phyloP scores from a whole-genome alignment of 2,113 vertebrate species.

The Illadopsis cleaveri region DNA sequence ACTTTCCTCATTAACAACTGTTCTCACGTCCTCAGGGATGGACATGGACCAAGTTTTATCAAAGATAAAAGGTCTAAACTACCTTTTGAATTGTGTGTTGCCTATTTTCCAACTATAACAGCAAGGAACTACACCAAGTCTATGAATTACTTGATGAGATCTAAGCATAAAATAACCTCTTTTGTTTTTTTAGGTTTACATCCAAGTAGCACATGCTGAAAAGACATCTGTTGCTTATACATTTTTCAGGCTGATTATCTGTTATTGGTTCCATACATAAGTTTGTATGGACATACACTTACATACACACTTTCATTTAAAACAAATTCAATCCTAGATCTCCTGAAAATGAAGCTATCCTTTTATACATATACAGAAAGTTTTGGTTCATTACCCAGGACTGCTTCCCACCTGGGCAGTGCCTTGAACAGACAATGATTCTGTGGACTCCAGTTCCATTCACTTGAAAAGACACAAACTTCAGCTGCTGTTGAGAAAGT shows the following conservation, averaged over 20 bases:
- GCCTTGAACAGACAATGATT: not conserved
- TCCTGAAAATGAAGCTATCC: not conserved
- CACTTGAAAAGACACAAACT: not conserved
- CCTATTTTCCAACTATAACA: not conserved
- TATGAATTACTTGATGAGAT: fast-evolving
- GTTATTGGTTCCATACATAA: not conserved
- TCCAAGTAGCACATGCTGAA: not conserved
- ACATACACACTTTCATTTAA: not conserved
- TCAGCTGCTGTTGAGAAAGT: not conserved
- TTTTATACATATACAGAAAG: not conserved
- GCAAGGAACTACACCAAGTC: not conserved
- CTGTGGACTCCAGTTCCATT: not conserved
- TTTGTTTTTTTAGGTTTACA: not conserved
- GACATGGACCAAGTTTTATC: not conserved
- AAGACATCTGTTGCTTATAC: not conserved
- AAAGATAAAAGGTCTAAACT: not conserved
- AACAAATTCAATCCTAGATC: not conserved
- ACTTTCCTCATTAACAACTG: not conserved
- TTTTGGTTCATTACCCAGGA: not conserved
- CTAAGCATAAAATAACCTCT: not conserved
- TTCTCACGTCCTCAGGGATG: not conserved
- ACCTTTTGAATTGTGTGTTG: not conserved
- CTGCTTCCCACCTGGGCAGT: not conserved
- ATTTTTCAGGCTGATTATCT: not conserved
- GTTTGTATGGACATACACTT: not conserved